phyloP scores from a whole-genome alignment of 1,140 invertebrate genomes.

The Drosophila ambigua region DNA sequence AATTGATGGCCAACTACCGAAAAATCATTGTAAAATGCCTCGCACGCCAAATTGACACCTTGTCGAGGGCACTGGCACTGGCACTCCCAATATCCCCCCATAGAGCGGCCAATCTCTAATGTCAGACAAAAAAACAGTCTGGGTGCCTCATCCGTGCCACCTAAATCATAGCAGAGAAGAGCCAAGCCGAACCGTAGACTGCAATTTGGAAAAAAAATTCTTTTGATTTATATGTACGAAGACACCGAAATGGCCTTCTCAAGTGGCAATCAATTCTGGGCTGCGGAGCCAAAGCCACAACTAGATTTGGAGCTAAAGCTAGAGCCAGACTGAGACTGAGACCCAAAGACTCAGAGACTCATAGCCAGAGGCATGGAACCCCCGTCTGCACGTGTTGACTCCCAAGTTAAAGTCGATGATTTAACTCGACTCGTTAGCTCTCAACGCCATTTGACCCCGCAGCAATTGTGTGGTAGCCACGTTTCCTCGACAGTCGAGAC shows the following conservation, averaged over 20 bases:
- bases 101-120: constrained; percentile 43
- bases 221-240: constrained; percentile 66
- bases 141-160: constrained; percentile 23
- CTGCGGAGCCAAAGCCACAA: constrained; percentile 1
- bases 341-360: constrained; percentile 8
- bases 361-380: constrained; percentile 37
- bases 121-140: constrained; percentile 47
- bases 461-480: constrained; percentile 64
- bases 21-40: constrained; percentile 15
- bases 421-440: constrained; percentile 70
- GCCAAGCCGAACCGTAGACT: constrained; percentile 15
- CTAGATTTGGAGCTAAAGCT: constrained; percentile 12
- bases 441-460: constrained; percentile 77
- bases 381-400: constrained; percentile 66
- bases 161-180: constrained; percentile 33
- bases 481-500: constrained; percentile 53
- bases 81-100: constrained; percentile 45
- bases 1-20: constrained; percentile 53
- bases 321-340: constrained; percentile 14
- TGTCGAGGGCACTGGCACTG: constrained; percentile 26
- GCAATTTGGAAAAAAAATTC: constrained; percentile 64
- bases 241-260: constrained; percentile 64
- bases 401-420: constrained; percentile 58
- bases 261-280: constrained; percentile 77
- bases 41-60: constrained; percentile 57